A percentile compares a stretch with the other conserved stretches of the same genome.
Evolutionary conservation across 64 coral and sea anemone genomes (phyloP).

Genomic region (Pocillopora verrucosa): DNA sequence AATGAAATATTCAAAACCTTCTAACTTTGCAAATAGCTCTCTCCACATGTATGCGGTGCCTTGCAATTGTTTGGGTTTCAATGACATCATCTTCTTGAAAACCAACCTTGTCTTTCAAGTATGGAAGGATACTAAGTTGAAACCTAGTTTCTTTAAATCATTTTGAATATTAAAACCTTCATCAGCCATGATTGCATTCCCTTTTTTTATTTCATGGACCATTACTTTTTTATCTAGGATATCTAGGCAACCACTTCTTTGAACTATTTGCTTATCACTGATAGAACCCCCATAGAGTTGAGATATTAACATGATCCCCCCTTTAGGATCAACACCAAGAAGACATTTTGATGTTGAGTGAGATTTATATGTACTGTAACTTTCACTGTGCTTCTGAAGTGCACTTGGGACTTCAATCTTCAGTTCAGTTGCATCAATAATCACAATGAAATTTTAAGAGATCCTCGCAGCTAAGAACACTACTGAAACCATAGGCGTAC

Average conservation of each 20-base stretch:
- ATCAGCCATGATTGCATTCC: conserved; percentile 49
- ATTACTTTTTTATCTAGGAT: conserved; percentile 10
- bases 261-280: conserved; percentile 22
- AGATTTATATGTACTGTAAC: conserved; percentile 58
- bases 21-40: conserved; percentile 60
- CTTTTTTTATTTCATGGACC: conserved; percentile 28
- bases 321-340: conserved; percentile 57
- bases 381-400: conserved; percentile 54
- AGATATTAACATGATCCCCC: conserved; percentile 28
- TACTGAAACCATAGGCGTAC: too few species aligned
- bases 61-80: conserved; percentile 46
- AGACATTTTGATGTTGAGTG: conserved; percentile 64
- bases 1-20: conserved; percentile 50
- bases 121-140: conserved; percentile 52
- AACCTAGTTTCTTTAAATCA: conserved; percentile 39
- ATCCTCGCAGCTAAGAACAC: too few species aligned
- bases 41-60: conserved; percentile 53
- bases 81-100: conserved; percentile 58
- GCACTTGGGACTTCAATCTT: conserved; percentile 70
- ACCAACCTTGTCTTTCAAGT: conserved; percentile 29
- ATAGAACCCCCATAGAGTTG: conserved; percentile 48
- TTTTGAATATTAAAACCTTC: conserved; percentile 55
- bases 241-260: conserved; percentile 34
- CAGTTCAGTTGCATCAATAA: conserved; percentile 69
- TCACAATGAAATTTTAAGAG: conserved; percentile 49